phyloP scores from a whole-genome alignment of 2,888 invertebrate genomes.

The Drosophila tanythrix region DNA sequence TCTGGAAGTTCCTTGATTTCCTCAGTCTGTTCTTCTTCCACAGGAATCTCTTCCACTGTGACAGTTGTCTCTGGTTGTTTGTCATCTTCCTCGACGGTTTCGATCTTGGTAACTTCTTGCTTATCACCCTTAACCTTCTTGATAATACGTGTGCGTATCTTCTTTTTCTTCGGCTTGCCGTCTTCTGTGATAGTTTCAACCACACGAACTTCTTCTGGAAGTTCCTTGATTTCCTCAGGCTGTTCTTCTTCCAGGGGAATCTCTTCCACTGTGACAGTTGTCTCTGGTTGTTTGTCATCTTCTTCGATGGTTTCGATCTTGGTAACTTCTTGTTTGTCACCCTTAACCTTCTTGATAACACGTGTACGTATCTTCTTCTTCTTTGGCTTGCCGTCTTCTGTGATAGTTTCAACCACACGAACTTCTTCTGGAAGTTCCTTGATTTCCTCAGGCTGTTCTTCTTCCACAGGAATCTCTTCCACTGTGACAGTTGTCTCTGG shows the following conservation, averaged over 20 bases:
- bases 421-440: conserved; percentile 12
- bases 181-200: conserved; percentile 15
- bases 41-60: conserved; percentile 15
- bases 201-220: conserved; percentile 22
- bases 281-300: conserved; percentile 13
- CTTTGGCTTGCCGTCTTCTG: conserved; percentile 11
- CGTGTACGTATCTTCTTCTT: conserved; percentile 18
- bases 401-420: conserved; percentile 2
- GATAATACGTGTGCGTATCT: conserved; percentile 28
- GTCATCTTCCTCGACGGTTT: conserved; percentile 23
- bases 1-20: conserved; percentile 22
- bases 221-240: conserved; percentile 10
- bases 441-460: conserved; percentile 9
- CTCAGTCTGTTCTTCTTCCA: conserved; percentile 18
- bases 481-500: conserved; percentile 24
- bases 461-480: conserved; percentile 1
- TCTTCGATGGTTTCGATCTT: conserved; percentile 18
- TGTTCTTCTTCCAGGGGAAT: not conserved
- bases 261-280: conserved; percentile 16
- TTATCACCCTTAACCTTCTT: conserved; percentile 28
- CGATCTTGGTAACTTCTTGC: conserved; percentile 28
- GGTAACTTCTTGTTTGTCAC: conserved; percentile 15
- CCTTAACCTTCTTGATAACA: conserved; percentile 14
- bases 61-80: conserved; percentile 22
- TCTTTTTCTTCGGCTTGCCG: conserved; percentile 25